Conservation (phyloP, 2,113 vertebrate species). For the Peucedramus taeniatus region DNA sequence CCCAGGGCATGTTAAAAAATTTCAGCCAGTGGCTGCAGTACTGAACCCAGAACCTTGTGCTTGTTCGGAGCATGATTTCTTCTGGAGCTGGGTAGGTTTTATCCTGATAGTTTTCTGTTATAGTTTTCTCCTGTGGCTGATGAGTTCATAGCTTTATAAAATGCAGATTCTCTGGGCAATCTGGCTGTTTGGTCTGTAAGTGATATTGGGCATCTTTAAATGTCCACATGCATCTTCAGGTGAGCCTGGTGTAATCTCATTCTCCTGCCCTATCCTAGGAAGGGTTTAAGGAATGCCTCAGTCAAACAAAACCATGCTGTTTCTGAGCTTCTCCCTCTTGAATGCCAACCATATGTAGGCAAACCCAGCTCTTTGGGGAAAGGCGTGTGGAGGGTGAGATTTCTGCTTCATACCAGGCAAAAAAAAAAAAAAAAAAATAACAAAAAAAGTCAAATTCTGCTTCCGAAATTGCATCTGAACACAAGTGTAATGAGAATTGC, state of each 20-base stretch:
- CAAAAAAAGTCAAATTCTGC: neutral
- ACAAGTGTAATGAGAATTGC: neutral
- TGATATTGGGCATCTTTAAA: neutral
- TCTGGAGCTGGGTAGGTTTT: neutral
- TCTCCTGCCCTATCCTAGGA: neutral
- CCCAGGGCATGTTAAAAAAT: neutral
- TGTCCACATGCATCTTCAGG: neutral
- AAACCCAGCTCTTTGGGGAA: neutral
- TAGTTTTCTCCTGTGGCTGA: neutral
- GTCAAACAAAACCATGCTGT: neutral
- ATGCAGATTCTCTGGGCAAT: neutral
- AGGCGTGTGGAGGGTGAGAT: neutral
- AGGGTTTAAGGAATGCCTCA: neutral
- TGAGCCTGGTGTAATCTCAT: neutral
- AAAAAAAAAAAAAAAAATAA: neutral
- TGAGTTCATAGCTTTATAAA: neutral
- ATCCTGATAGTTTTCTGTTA: too few species aligned
- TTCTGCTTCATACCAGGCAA: neutral
- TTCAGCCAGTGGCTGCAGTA: neutral
- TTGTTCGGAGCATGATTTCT: neutral
- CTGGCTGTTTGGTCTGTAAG: neutral
- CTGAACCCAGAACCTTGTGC: neutral
- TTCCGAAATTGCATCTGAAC: neutral
- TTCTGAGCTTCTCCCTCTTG: neutral
- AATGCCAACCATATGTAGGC: neutral